phyloP scores from a whole-genome alignment of 2,888 invertebrate species.

The Tridacna crocea region DNA sequence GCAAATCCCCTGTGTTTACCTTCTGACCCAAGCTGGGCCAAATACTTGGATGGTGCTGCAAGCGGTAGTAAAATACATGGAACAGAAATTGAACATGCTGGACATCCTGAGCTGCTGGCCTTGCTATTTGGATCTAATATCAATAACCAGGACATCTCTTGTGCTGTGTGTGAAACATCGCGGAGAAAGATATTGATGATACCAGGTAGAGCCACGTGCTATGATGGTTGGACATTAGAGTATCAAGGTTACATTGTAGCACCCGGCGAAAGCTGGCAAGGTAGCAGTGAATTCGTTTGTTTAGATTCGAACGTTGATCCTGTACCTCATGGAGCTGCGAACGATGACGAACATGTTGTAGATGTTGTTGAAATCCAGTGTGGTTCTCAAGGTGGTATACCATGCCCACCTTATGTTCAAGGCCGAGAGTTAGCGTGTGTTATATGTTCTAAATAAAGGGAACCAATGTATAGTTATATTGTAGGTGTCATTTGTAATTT shows the following conservation, averaged over 20 bases:
- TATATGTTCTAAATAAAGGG: slow-evolving; percentile 41
- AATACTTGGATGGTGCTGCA: slow-evolving; percentile 9
- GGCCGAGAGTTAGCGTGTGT: slow-evolving; percentile 49
- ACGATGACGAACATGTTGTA: slow-evolving; percentile 29
- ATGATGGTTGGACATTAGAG: slow-evolving; percentile 28
- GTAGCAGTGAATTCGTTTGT: slow-evolving; percentile 18
- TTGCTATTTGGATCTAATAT: slow-evolving; percentile 20
- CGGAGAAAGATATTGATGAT: slow-evolving; percentile 16
- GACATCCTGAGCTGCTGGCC: background rate
- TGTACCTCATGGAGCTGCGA: slow-evolving; percentile 14
- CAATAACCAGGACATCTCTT: slow-evolving; percentile 25
- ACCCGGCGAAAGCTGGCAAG: background rate
- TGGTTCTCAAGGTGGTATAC: slow-evolving; percentile 25
- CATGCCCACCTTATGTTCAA: slow-evolving; percentile 38
- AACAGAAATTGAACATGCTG: slow-evolving; percentile 21
- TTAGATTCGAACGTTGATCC: slow-evolving; percentile 12
- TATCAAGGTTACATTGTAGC: slow-evolving; percentile 28
- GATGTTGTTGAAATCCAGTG: slow-evolving; percentile 23
- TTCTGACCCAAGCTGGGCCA: slow-evolving; percentile 25
- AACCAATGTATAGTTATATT: too few relatives aligned
- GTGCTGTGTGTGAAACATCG: slow-evolving; percentile 20
- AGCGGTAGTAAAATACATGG: slow-evolving; percentile 13
- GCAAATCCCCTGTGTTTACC: slow-evolving; percentile 28
- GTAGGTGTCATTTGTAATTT: too few relatives aligned
- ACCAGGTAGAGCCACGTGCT: slow-evolving; percentile 23